Conservation (phyloP, 2,888 invertebrate genomes). For the Lepeophtheirus nordmannii region DNA sequence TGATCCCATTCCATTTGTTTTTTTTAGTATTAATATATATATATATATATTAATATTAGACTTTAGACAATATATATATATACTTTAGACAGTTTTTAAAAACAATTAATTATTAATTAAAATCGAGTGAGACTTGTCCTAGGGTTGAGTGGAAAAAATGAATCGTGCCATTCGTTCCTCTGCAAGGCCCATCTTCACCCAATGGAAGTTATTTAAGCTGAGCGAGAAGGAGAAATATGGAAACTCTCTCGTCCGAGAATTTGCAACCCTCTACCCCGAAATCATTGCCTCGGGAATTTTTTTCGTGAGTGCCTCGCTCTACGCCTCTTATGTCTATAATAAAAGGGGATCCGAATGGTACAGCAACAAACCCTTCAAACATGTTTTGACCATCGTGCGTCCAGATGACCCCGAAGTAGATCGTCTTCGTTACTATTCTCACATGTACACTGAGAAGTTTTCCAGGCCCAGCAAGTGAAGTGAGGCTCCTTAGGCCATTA, state of each 20-base stretch:
- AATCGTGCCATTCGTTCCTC: neutral
- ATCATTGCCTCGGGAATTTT: neutral
- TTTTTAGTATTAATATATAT: too few species aligned
- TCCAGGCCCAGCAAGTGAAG: neutral
- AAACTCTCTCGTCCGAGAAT: neutral
- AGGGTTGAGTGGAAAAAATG: too few species aligned
- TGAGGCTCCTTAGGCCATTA: neutral
- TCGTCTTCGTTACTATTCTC: neutral
- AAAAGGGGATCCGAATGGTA: neutral
- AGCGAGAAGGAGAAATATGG: neutral
- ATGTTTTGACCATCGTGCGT: neutral
- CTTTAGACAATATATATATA: too few species aligned
- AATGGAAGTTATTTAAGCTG: neutral
- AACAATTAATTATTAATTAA: too few species aligned
- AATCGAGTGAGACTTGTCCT: too few species aligned
- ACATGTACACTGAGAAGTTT: neutral
- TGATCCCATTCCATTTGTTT: too few species aligned
- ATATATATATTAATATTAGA: too few species aligned
- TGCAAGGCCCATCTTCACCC: neutral
- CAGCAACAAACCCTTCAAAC: slow-evolving; percentile 6
- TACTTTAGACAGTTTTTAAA: too few species aligned
- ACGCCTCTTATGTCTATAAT: neutral
- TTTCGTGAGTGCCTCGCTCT: neutral
- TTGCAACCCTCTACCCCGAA: neutral
- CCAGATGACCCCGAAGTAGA: slow-evolving; percentile 12